These are phyloP conservation scores for Epizoanthus fatuus DNA, from an alignment of 92 coral and sea anemone species.

Conservation along the genomic window DNA sequence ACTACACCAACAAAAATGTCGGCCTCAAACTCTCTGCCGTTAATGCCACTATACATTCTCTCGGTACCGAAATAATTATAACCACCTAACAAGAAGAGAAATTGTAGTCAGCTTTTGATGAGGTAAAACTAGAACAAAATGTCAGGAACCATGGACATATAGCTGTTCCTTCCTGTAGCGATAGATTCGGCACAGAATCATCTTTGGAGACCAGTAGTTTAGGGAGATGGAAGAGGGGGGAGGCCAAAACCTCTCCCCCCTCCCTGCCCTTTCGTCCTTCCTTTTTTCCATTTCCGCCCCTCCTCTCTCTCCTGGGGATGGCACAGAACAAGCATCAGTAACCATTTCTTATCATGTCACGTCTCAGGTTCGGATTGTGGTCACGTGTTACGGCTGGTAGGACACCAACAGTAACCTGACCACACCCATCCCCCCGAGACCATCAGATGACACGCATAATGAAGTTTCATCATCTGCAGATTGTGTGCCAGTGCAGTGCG, in stretches of 20 bases:
- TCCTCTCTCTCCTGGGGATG: not conserved
- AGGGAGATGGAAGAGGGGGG: no score
- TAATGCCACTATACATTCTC: constrained; percentile 97
- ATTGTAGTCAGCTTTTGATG: not conserved
- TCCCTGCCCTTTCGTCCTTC: no score
- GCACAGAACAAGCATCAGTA: not conserved
- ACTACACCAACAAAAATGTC: constrained; percentile 98
- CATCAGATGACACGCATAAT: constrained; percentile 79
- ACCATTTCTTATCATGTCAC: constrained; percentile 1
- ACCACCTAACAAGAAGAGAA: constrained; percentile 76
- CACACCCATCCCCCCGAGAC: constrained; percentile 52
- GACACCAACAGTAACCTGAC: constrained; percentile 57
- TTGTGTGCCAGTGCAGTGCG: not conserved
- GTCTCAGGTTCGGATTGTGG: not conserved
- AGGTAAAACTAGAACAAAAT: no score
- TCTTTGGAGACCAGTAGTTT: no score
- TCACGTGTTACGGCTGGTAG: constrained; percentile 39
- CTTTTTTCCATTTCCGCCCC: no score
- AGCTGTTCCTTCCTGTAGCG: no score
- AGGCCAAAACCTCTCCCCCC: no score
- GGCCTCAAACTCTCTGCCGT: constrained; percentile 96
- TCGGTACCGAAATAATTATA: constrained; percentile 98
- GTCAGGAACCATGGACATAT: no score
- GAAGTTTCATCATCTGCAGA: constrained; percentile 64
- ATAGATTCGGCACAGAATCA: no score